phyloP scores from a whole-genome alignment of 37 sponge, comb jelly and placozoan genomes.

The Beroe ovata region DNA sequence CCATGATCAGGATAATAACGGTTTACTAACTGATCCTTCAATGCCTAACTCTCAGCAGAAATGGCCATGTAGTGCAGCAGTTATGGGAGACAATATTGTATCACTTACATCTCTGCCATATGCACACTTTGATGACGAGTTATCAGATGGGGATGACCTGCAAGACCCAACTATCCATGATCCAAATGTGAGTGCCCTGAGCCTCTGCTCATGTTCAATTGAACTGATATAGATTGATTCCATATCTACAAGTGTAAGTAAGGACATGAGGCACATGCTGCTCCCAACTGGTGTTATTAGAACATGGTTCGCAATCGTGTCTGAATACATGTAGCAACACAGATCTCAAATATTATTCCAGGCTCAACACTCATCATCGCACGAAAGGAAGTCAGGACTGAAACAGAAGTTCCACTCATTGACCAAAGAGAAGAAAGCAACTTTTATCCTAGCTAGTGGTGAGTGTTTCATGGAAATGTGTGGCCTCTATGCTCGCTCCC shows the following conservation, averaged over 20 bases:
- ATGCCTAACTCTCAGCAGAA: no score
- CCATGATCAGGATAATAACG: no score
- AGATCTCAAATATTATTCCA: no score
- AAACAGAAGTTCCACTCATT: conserved; percentile 13
- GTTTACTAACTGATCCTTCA: no score
- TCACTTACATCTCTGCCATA: conserved; percentile 10
- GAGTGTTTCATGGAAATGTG: background rate
- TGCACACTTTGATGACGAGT: conserved; percentile 32
- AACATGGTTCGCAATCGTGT: background rate
- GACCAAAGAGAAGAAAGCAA: conserved; percentile 40
- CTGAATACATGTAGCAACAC: no score
- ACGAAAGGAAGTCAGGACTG: background rate
- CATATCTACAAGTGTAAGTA: background rate
- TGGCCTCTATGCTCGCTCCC: no score
- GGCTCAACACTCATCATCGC: background rate
- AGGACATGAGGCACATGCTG: no score
- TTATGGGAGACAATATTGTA: conserved; percentile 24
- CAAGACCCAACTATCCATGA: background rate
- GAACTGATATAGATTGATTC: no score
- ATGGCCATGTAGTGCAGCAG: no score
- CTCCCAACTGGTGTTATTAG: no score
- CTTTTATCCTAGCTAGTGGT: background rate
- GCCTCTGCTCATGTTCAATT: no score
- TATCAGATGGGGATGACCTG: background rate
- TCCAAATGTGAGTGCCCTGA: no score